Evolutionary conservation across 2,797 vertebrate genomes (phyloP).

Genomic region (Anniella stebbinsi): DNA sequence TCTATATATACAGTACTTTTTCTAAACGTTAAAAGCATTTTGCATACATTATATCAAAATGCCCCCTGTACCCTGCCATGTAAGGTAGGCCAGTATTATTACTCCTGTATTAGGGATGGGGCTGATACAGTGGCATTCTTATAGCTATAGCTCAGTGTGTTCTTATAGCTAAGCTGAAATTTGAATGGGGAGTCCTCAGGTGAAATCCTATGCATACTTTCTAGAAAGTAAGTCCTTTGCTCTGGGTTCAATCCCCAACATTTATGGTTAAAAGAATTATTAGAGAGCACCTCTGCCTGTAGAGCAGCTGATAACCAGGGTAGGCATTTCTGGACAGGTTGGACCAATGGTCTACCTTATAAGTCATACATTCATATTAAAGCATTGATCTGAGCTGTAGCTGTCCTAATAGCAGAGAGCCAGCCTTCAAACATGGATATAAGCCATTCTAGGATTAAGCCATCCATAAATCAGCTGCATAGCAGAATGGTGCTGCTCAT

Average conservation of each 20-base stretch:
- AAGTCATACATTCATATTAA: not conserved
- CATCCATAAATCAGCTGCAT: not conserved
- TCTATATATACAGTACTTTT: not conserved
- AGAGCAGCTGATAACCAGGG: not conserved
- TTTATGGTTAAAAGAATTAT: not conserved
- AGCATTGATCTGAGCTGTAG: not conserved
- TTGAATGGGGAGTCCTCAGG: not conserved
- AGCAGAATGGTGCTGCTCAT: not conserved
- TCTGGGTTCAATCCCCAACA: too few species aligned
- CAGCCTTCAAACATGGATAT: not conserved
- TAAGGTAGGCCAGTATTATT: not conserved
- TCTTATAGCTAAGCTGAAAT: not conserved
- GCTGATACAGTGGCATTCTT: not conserved
- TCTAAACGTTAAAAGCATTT: not conserved
- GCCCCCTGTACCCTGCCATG: too few species aligned
- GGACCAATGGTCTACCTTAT: too few species aligned
- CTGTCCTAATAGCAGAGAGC: not conserved
- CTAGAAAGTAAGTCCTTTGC: not conserved
- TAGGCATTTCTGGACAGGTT: too few species aligned
- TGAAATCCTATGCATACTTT: not conserved
- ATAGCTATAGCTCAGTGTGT: too few species aligned
- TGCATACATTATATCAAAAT: not conserved
- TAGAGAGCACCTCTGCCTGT: not conserved
- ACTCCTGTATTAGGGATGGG: not conserved
- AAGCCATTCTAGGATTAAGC: not conserved